phyloP scores from a whole-genome alignment of 2,888 invertebrate genomes.

The Tuberolachnus salignus region DNA sequence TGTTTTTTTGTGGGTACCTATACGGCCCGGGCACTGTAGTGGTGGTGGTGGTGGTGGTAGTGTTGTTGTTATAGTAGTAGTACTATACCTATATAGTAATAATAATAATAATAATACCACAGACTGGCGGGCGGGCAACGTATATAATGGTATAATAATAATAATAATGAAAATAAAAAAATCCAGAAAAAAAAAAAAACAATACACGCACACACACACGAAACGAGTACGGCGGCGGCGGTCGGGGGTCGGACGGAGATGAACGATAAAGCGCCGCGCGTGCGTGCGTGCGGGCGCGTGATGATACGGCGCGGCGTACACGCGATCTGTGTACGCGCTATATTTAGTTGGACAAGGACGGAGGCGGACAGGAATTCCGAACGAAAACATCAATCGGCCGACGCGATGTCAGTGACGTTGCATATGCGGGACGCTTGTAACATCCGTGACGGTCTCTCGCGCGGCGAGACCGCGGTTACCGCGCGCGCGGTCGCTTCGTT shows the following conservation, averaged over 20 bases:
- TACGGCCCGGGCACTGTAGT: too few species aligned
- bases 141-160: constrained; percentile 1
- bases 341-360: constrained; percentile 47
- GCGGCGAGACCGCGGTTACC: constrained; percentile 32
- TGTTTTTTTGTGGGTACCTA: too few species aligned
- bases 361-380: constrained; percentile 51
- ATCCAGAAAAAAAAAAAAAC: constrained; percentile 17
- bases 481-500: constrained; percentile 10
- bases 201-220: constrained; percentile 36
- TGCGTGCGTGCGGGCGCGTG: constrained; percentile 1
- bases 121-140: too few species aligned
- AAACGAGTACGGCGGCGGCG: neutral
- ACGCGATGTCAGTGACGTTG: constrained; percentile 51
- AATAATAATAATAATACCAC: constrained; percentile 27
- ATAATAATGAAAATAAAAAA: constrained; percentile 20
- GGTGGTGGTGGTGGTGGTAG: neutral
- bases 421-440: constrained; percentile 44
- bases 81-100: constrained; percentile 5
- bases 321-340: constrained; percentile 32
- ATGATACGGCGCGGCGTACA: constrained; percentile 30
- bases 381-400: constrained; percentile 56
- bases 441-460: constrained; percentile 24
- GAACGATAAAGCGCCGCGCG: constrained; percentile 42
- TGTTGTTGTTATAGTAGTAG: neutral
- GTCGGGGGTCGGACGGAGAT: constrained; percentile 47